Conservation (phyloP, 2,113 vertebrate genomes). For the Oryzias javanicus region DNA sequence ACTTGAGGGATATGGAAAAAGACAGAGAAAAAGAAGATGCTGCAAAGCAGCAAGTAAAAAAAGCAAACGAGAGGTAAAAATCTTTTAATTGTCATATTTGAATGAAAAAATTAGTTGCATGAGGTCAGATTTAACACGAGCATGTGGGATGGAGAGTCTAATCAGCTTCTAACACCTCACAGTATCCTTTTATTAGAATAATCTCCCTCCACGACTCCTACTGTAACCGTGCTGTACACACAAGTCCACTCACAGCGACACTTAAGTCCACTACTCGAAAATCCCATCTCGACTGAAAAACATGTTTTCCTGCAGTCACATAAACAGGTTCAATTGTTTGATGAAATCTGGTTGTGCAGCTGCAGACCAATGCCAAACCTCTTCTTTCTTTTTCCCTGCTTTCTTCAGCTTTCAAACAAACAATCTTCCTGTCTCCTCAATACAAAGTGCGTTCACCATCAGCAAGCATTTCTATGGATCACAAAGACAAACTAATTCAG, state of each 20-base stretch:
- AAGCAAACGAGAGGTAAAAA: conserved; percentile 6
- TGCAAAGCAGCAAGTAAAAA: background rate
- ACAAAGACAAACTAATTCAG: conserved; percentile 6
- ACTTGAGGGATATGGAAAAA: no score
- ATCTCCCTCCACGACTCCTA: conserved; percentile 13
- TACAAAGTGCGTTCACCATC: conserved; percentile 2
- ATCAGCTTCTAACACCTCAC: conserved; percentile 39
- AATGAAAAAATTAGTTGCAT: conserved; percentile 34
- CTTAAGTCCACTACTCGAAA: no score
- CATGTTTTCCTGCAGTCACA: background rate
- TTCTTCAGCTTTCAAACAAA: conserved; percentile 19
- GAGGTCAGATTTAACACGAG: conserved; percentile 23
- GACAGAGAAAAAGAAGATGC: background rate
- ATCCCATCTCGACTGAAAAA: no score
- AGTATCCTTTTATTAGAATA: conserved; percentile 33
- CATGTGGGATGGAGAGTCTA: conserved; percentile 30
- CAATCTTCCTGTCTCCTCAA: conserved; percentile 19
- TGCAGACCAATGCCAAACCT: conserved; percentile 14
- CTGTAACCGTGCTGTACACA: background rate
- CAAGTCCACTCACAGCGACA: background rate
- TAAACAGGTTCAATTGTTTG: background rate
- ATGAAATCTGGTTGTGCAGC: conserved; percentile 23
- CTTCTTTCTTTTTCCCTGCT: conserved; percentile 10
- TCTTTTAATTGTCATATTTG: conserved; percentile 15
- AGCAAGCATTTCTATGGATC: conserved; percentile 12